Base-by-base conservation (phyloP, 2,797 vertebrate genomes). In the Melopsittacus undulatus region DNA sequence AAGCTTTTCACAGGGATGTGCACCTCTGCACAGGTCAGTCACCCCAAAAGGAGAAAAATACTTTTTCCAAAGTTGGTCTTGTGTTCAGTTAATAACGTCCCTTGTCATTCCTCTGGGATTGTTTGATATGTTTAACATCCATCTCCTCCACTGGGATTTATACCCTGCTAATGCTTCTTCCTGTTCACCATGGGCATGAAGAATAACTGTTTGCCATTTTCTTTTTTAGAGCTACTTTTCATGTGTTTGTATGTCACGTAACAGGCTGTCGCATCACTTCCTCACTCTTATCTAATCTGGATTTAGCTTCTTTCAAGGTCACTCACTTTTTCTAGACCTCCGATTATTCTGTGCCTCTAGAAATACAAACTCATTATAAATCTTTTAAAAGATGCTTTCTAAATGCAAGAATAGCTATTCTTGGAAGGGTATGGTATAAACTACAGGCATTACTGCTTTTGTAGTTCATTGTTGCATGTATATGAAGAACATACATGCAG, bases 401-500 rank as follows among this genome's bases (percentile, higher is more conserved):
- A 15, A 7, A 38, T 24, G 43, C 13, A 81, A 34, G 27, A 43
- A 23, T 32, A 38, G 27, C 56, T 77, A 1, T 54, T 83, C 29
- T 30, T 74, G 9, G 49, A 61, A 63, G 21, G 43, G 5, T 22
- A 9, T 11, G 5, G 23, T 74, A 26, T 56, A 36, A 84, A 62
- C 42, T 30, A 3, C 4, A 38, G 66, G 24, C 32, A 29, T 45
- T 7, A 11, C n/a, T 0, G 2, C 49, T 46, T 36, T 76, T 56
- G 12, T 32, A 32, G 51, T 11, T 68, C 52, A 29, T 26, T 22
- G 14, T 21, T 26, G 12, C 22, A 8, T 0, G 7, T 10, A 5
- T 34, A 21, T 4, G 2, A 67, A 63, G 13, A 66, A 21, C 0
- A 0, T 38, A 32, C 3, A 0, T 36, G 29, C 29, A 54, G 30